A percentile compares a stretch with the other conserved stretches of the same genome.
These are phyloP conservation scores for Nymphalis polychloros DNA, from an alignment of 2,888 invertebrate genomes.

Conservation along the genomic window DNA sequence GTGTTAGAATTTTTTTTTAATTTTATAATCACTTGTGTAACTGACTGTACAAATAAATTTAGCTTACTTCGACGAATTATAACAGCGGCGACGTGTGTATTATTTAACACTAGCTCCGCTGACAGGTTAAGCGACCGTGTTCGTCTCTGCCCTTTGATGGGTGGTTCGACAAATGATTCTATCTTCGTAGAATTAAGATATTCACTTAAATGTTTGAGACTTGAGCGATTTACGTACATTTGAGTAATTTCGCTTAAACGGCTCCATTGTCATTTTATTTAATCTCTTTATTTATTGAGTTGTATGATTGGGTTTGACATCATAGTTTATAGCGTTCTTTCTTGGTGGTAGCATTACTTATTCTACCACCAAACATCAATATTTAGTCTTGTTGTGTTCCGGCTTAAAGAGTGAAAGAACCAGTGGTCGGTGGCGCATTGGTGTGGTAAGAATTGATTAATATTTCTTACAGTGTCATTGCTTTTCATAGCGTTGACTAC, in stretches of 20 bases:
- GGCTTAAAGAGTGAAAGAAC: too few relatives aligned
- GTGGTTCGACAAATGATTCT: constrained; percentile 22
- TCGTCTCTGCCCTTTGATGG: constrained; percentile 16
- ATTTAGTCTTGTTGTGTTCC: too few relatives aligned
- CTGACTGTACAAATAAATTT: constrained; percentile 11
- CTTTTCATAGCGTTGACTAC: too few relatives aligned
- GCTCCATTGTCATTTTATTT: not conserved
- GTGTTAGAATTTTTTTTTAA: too few relatives aligned
- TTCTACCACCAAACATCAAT: too few relatives aligned
- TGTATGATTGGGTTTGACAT: too few relatives aligned
- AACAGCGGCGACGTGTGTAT: constrained; percentile 11
- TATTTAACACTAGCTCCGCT: constrained; percentile 17
- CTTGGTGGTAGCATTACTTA: too few relatives aligned
- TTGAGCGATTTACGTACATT: not conserved
- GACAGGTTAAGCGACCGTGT: constrained; percentile 20
- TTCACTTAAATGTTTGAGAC: not conserved
- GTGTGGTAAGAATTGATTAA: too few relatives aligned
- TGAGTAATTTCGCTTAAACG: not conserved
- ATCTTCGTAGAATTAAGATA: constrained; percentile 17
- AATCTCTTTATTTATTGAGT: too few relatives aligned
- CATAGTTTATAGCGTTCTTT: too few relatives aligned
- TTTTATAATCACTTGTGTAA: not conserved
- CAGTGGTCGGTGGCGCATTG: too few relatives aligned
- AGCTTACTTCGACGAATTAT: constrained; percentile 27
- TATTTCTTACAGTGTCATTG: too few relatives aligned